Conservation (phyloP, 2,113 vertebrate species). For the Uria lomvia region DNA sequence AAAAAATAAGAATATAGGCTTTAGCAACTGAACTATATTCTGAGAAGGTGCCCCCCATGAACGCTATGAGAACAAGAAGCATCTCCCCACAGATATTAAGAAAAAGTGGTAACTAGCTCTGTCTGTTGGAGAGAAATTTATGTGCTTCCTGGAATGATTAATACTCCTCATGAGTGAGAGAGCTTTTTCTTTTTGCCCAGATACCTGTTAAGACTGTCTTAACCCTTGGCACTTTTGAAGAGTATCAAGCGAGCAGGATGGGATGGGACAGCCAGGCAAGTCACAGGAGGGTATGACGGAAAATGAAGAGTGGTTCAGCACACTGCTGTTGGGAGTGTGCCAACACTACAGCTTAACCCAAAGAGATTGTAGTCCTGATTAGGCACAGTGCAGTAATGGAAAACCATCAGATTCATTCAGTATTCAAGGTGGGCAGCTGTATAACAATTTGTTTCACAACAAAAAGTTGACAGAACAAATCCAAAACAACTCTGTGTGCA, state of each 20-base stretch:
- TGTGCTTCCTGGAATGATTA: neutral
- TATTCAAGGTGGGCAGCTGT: slow-evolving; percentile 75
- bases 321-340: neutral
- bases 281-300: neutral
- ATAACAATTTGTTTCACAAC: slow-evolving; percentile 84
- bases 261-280: neutral
- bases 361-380: neutral
- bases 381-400: slow-evolving; percentile 6
- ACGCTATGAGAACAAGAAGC: neutral
- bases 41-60: neutral
- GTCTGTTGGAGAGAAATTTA: neutral
- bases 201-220: neutral
- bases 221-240: neutral
- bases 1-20: neutral
- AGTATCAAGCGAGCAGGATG: neutral
- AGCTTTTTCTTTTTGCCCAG: slow-evolving; percentile 37
- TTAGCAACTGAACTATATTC: neutral
- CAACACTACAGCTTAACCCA: neutral
- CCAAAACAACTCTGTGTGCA: slow-evolving; percentile 80
- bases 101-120: neutral
- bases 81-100: neutral
- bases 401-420: slow-evolving; percentile 66
- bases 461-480: slow-evolving; percentile 86
- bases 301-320: neutral
- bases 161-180: neutral